Percentiles rank a stretch among this genome's conserved stretches.
phyloP scores from a whole-genome alignment of 2,113 vertebrate species.

The Willisornis vidua region DNA sequence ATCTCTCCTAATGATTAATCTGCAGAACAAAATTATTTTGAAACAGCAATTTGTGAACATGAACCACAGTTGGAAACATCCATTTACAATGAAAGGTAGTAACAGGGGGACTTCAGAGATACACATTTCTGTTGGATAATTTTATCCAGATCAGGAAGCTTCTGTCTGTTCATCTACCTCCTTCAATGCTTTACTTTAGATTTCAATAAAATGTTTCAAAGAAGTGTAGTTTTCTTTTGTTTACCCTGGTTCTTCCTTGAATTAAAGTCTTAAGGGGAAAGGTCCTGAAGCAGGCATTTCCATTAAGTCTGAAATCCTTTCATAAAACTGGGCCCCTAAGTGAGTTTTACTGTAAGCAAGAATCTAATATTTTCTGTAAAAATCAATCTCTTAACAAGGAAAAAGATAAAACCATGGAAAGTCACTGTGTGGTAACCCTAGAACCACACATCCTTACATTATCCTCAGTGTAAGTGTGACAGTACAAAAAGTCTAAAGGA shows the following conservation, averaged over 20 bases:
- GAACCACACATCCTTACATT: not conserved
- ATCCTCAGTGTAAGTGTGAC: not conserved
- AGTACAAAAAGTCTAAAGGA: not conserved
- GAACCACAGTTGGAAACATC: not conserved
- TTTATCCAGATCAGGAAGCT: not conserved
- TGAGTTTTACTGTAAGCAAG: not conserved
- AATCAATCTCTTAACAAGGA: not conserved
- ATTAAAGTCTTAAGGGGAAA: not conserved
- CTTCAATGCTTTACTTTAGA: not conserved
- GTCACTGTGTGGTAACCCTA: not conserved
- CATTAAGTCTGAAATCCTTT: not conserved
- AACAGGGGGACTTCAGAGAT: not conserved
- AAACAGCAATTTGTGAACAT: not conserved
- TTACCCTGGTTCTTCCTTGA: not conserved
- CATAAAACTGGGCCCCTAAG: not conserved
- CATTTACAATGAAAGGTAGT: not conserved
- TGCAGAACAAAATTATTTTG: constrained; percentile 62
- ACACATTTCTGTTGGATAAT: not conserved
- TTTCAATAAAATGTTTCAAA: not conserved
- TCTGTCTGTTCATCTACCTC: not conserved
- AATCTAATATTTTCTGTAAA: not conserved
- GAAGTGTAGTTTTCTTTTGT: not conserved
- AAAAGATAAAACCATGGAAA: not conserved
- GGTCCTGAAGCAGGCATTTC: not conserved
- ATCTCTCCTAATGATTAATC: constrained; percentile 96